Conservation (phyloP, 2,797 vertebrate genomes). For the Spinibarbus caldwelli region DNA sequence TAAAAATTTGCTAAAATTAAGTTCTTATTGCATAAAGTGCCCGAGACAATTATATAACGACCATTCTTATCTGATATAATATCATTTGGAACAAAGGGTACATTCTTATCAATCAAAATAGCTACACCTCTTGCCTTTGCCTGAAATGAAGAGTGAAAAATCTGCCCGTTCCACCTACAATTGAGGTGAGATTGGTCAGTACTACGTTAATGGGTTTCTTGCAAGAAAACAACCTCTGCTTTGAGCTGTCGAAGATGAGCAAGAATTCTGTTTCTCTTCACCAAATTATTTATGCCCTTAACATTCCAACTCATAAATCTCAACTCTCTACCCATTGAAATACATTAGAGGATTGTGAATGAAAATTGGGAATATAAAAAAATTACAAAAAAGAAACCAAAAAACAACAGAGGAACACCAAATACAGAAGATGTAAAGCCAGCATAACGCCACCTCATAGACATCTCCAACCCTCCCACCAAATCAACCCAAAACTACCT, state of each 20-base stretch:
- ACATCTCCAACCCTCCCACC: background rate
- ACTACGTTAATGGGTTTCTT: background rate
- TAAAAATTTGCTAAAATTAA: background rate
- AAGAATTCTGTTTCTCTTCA: too few relatives aligned
- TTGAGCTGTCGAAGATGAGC: background rate
- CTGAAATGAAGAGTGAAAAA: constrained; percentile 7
- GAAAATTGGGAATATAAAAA: background rate
- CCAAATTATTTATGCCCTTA: constrained; percentile 17
- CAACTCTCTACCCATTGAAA: background rate
- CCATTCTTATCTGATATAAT: constrained; percentile 12
- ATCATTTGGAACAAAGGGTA: constrained; percentile 16
- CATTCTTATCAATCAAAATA: constrained; percentile 35
- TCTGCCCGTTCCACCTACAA: background rate
- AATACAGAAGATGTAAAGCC: too few relatives aligned
- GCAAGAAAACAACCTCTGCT: background rate
- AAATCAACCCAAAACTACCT: background rate
- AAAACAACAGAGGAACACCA: background rate
- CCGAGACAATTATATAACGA: constrained; percentile 15
- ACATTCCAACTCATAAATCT: constrained; percentile 27
- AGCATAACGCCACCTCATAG: background rate
- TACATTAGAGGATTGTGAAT: background rate
- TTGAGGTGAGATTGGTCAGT: background rate
- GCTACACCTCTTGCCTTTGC: constrained; percentile 16
- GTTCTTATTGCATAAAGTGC: background rate
- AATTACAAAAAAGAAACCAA: background rate